Base-by-base conservation (phyloP, 2,113 vertebrate genomes). In the Spilogale gracilis region DNA sequence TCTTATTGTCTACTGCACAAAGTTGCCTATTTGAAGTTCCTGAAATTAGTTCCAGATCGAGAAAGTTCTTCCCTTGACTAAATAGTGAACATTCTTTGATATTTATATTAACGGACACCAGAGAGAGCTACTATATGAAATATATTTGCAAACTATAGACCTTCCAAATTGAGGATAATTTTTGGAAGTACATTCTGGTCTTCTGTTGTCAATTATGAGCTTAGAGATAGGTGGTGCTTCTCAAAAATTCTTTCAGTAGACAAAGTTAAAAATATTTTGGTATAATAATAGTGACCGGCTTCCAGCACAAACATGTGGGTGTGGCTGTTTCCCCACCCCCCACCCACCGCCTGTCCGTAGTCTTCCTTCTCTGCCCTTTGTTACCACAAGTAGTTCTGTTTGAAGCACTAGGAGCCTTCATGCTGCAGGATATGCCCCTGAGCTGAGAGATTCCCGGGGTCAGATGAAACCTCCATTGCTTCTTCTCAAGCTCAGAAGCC, bases 131-230 rank as follows among this genome's bases (percentile, higher is more conserved):
- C 45, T 30, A 1, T 79, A 52, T 79, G 69, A 79, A 52, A 76
- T 81, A n/a, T 63, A 94, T 63, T 78, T 76, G 69, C 79, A 43
- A 23, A 23, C 38, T 94, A 25, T 6, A 74, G 71, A 71, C 2
- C 45, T 96, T 96, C 58, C 52, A 91, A 95, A 87, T 67, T 45
- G 5, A 56, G 95, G 30, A 18, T 91, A 43, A 61, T 82, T 82
- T 89, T 92, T 17, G 2, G 38, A 89, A 90, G 16, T 56, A 8
- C 56, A 52, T 82, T 96, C 54, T 90, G 17, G 82, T 85, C 76
- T 89, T n/a, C 65, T 93, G 16, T 52, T 79, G 7, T 79, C 83
- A 90, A 65, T 56, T 71, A 50, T 86, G 73, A 91, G 5, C 71
- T 71, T 54, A 82, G 61, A 87, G 65, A 65, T 52, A 76, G 0